These are phyloP conservation scores for Nasonia oneida DNA, from an alignment of 2,888 invertebrate species.

Conservation along the genomic window DNA sequence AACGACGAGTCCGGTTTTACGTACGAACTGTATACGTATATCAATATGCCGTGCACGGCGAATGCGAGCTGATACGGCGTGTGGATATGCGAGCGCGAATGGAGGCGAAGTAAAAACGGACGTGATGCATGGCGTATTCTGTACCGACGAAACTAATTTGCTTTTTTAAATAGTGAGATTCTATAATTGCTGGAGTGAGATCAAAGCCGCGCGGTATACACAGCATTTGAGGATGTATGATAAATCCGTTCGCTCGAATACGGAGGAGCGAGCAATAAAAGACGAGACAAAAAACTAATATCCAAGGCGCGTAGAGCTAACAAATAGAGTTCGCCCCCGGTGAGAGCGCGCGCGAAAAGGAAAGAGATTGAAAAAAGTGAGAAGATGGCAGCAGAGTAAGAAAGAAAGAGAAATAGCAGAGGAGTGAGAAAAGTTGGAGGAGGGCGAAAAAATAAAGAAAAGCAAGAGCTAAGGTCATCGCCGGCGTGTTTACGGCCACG, in stretches of 20 bases:
- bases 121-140: too few species aligned
- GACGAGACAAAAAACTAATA: background rate
- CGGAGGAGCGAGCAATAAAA: background rate
- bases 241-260: background rate
- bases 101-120: background rate
- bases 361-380: constrained; percentile 3
- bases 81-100: background rate
- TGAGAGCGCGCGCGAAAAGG: background rate
- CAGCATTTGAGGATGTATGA: too few species aligned
- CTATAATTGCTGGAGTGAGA: too few species aligned
- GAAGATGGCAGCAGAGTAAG: background rate
- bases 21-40: background rate
- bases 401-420: constrained; percentile 13
- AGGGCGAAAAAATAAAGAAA: background rate
- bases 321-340: background rate
- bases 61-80: background rate
- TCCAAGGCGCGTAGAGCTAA: background rate
- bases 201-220: too few species aligned
- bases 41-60: background rate
- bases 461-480: constrained; percentile 14
- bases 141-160: too few species aligned
- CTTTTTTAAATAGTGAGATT: too few species aligned
- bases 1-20: constrained; percentile 36
- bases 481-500: constrained; percentile 52
- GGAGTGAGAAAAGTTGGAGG: background rate